Evolutionary conservation across 2,113 vertebrate genomes (phyloP), one percentile per base, ranked within the genome.

Genomic region (Atrichornis clamosus): DNA sequence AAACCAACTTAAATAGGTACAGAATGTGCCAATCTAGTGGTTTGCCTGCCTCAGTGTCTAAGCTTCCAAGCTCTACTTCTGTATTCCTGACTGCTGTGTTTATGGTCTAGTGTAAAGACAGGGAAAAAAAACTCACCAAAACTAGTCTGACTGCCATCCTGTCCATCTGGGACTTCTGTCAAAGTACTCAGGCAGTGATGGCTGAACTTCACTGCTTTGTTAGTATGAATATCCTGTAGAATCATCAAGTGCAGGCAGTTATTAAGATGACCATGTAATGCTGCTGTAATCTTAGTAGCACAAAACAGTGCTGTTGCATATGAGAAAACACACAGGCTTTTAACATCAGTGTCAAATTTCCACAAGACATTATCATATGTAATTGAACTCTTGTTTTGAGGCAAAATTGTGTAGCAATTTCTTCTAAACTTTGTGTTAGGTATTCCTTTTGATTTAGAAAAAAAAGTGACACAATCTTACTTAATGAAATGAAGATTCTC

Each of bases 201-300:
- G 53, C 92, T 97, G 72, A 97, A 95, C 77, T 94, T 96, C 56
- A 84, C 33, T 4, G 97, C 60, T 89, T 97, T 98, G 55, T 92
- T 94, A 77, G 88, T 30, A 49, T 93, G 81, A 87, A 90, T 84
- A 81, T 87, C 92, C 98, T 99, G 90, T 79, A 56, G 84, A 96
- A 96, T 30, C 23, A 93, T 65, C 94, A 97, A 92, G 81, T 68
- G 27, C 27, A 95, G 35, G 42, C 56, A 91, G 58, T 69, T 77
- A 56, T 33, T 91, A 52, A 75, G 35, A 85, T 32, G 65, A 50
- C 44, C 7, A n/a, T 14, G 37, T 72, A 37, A 78, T 46, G 22
- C n/a, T 90, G 27, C 60, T 84, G 16, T 15, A 76, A 52, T 46
- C 35, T 82, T 30, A 78, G 33, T 30, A 50, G 49, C 59, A 88